Conservation (phyloP, 2,888 invertebrate genomes). For the Piscicola geometra region DNA sequence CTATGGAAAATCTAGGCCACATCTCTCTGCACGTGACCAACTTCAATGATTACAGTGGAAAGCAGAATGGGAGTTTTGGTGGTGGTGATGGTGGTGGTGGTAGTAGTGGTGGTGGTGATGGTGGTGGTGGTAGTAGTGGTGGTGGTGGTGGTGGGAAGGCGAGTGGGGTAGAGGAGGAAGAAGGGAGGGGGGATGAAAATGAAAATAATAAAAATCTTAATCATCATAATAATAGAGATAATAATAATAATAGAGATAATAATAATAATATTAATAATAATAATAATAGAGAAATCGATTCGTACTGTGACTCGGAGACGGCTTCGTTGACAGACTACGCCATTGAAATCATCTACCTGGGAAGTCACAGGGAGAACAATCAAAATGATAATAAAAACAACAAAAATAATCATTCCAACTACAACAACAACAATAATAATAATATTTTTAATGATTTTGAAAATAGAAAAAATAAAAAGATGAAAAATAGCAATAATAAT, state of each 20-base stretch:
- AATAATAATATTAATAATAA: neutral
- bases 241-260: neutral
- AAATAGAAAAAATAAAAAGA: no score
- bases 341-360: neutral
- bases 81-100: no score
- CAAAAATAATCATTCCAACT: neutral
- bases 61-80: no score
- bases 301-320: constrained; percentile 3
- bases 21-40: constrained; percentile 2
- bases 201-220: neutral
- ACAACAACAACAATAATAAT: constrained; percentile 2
- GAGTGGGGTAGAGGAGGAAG: no score
- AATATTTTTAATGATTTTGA: neutral
- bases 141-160: no score
- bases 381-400: neutral
- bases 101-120: no score
- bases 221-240: neutral
- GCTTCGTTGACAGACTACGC: neutral
- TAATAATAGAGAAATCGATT: neutral
- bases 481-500: no score
- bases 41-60: neutral
- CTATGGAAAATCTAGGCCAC: neutral
- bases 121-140: no score
- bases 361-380: neutral
- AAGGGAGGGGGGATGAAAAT: neutral